Percentiles rank a stretch among this genome's conserved stretches.
phyloP scores from a whole-genome alignment of 2,797 vertebrate genomes.

The Bradypodion pumilum region DNA sequence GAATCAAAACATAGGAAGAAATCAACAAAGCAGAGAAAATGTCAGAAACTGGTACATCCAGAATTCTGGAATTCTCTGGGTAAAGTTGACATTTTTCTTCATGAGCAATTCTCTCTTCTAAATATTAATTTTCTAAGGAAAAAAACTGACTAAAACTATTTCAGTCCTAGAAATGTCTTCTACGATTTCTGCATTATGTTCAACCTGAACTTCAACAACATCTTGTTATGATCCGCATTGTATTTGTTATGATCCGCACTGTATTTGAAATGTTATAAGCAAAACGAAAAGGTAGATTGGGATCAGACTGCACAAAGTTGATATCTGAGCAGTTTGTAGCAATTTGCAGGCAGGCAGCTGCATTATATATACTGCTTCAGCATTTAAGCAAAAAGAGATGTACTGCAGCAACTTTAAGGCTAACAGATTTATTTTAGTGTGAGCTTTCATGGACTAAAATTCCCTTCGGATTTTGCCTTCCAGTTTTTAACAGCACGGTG shows the following conservation, averaged over 20 bases:
- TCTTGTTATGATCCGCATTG: not conserved
- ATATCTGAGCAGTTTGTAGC: too few relatives aligned
- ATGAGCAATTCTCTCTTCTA: not conserved
- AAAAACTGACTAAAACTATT: not conserved
- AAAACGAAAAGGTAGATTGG: not conserved
- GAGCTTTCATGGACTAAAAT: too few relatives aligned
- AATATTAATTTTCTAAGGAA: not conserved
- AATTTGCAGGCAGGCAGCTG: too few relatives aligned
- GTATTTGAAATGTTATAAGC: not conserved
- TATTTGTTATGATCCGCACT: not conserved
- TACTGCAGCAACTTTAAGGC: too few relatives aligned
- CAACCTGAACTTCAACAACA: not conserved
- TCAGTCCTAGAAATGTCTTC: not conserved
- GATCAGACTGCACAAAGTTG: not conserved
- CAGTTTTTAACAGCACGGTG: too few relatives aligned
- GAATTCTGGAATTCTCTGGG: not conserved
- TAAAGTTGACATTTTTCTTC: not conserved
- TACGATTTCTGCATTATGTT: not conserved
- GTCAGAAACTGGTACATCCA: too few relatives aligned
- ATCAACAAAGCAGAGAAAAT: not conserved
- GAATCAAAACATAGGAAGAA: not conserved
- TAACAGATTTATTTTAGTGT: too few relatives aligned
- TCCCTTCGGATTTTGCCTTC: too few relatives aligned
- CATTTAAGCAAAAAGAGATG: too few relatives aligned
- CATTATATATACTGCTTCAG: too few relatives aligned